phyloP scores from a whole-genome alignment of 1,140 invertebrate genomes.

The Heliconius nattereri region DNA sequence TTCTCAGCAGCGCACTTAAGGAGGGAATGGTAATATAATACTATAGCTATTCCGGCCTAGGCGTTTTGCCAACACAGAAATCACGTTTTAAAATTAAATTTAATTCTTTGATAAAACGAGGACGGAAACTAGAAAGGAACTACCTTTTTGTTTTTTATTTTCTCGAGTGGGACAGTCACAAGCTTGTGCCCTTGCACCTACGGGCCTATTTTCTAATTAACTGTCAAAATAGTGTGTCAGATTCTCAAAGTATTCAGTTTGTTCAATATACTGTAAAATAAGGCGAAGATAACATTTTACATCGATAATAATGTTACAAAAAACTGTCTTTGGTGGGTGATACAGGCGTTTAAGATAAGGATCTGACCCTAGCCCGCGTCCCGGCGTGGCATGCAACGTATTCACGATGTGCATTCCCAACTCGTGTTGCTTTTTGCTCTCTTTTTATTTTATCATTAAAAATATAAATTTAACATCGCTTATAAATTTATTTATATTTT shows the following conservation, averaged over 20 bases:
- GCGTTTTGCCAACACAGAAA: constrained; percentile 63
- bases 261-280: constrained; percentile 36
- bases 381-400: constrained; percentile 69
- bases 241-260: constrained; percentile 2
- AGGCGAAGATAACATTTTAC: constrained; percentile 58
- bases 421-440: constrained; percentile 52
- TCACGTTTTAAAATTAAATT: constrained; percentile 26
- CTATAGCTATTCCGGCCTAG: constrained; percentile 57
- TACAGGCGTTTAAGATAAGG: constrained; percentile 80
- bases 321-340: constrained; percentile 78
- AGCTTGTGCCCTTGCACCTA: no score
- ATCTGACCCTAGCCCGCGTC: constrained; percentile 73
- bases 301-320: constrained; percentile 74
- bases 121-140: neutral
- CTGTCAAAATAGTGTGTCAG: constrained; percentile 7
- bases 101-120: neutral
- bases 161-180: no score
- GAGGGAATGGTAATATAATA: constrained; percentile 69
- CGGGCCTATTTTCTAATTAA: neutral
- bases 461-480: constrained; percentile 37
- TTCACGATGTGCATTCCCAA: constrained; percentile 72
- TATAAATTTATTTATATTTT: constrained; percentile 19
- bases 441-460: constrained; percentile 68
- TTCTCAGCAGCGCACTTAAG: constrained; percentile 74
- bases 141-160: neutral